Evolutionary conservation across 2,113 vertebrate species (phyloP).

Genomic region (Ondatra zibethicus): DNA sequence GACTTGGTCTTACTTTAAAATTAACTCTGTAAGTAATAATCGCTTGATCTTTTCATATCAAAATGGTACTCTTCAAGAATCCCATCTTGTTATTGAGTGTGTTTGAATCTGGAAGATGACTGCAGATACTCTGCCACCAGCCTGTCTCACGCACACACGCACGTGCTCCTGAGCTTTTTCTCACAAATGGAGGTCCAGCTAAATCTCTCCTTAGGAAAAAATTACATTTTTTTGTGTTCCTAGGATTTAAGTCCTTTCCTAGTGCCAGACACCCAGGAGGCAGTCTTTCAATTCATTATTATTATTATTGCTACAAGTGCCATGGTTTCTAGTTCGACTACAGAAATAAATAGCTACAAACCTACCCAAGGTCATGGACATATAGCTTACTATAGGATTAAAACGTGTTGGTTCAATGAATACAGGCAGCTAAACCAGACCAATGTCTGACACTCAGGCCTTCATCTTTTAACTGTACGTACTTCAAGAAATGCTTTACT

Average conservation of each 20-base stretch:
- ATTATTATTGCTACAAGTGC: background rate
- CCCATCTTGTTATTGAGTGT: background rate
- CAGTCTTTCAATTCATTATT: background rate
- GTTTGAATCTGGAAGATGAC: background rate
- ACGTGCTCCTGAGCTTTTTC: background rate
- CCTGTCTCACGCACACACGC: background rate
- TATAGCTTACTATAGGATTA: background rate
- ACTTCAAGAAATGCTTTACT: background rate
- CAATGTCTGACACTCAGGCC: background rate
- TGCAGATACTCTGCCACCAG: background rate
- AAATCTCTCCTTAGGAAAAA: background rate
- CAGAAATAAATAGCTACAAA: constrained; percentile 30
- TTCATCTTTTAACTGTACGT: background rate
- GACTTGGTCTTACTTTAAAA: constrained; percentile 21
- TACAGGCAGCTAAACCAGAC: background rate
- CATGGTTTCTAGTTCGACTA: background rate
- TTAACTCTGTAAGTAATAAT: background rate
- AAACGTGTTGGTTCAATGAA: background rate
- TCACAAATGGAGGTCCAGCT: background rate
- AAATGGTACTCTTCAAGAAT: background rate
- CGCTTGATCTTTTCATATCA: constrained; percentile 27
- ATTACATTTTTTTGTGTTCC: background rate
- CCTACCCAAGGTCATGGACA: background rate
- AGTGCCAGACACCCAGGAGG: background rate
- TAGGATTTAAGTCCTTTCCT: background rate